phyloP scores from a whole-genome alignment of 1,140 invertebrate species.

The Heliothis virescens region DNA sequence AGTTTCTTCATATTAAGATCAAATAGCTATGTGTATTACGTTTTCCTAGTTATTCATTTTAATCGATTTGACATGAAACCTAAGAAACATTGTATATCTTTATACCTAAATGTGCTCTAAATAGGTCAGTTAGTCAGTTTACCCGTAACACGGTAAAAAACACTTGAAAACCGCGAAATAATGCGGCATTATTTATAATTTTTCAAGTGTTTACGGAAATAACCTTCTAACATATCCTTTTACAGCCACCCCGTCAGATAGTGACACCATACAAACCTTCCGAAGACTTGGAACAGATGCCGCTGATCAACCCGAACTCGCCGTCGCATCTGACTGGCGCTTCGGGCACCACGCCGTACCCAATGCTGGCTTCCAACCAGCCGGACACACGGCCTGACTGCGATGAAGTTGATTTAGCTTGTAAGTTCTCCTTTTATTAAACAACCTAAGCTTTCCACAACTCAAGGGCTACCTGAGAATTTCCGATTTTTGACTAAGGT shows the following conservation, averaged over 20 bases:
- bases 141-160: too few species aligned
- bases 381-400: conserved; percentile 50
- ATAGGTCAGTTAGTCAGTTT: too few species aligned
- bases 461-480: too few species aligned
- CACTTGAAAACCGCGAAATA: too few species aligned
- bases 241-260: conserved; percentile 90
- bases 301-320: conserved; percentile 84
- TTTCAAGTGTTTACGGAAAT: neutral
- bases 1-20: too few species aligned
- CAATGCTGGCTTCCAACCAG: conserved; percentile 58
- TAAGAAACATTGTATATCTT: too few species aligned
- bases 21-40: too few species aligned
- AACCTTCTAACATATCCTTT: neutral
- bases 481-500: too few species aligned
- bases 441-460: too few species aligned
- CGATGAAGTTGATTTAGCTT: conserved; percentile 66
- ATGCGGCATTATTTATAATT: neutral
- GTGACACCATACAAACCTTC: conserved; percentile 95
- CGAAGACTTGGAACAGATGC: conserved; percentile 90
- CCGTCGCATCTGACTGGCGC: conserved; percentile 86
- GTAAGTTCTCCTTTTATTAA: conserved; percentile 53
- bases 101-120: too few species aligned
- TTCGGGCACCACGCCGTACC: conserved; percentile 63
- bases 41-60: too few species aligned
- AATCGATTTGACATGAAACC: too few species aligned